phyloP scores from a whole-genome alignment of 2,888 invertebrate species.

The Arge pagana region DNA sequence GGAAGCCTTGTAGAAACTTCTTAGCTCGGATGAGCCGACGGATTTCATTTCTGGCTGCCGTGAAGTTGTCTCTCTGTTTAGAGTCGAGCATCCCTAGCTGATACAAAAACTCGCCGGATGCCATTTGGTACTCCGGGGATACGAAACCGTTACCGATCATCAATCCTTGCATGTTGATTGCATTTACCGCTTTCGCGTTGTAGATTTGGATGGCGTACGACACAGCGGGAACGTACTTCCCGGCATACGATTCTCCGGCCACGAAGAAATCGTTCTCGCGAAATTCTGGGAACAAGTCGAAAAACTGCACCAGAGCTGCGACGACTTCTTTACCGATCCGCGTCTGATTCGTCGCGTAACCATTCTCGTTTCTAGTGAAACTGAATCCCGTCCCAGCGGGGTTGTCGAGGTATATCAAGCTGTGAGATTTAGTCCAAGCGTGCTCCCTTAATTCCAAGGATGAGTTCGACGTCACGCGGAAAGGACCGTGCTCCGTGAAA shows the following conservation, averaged over 20 bases:
- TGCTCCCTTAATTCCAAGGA: conserved; percentile 68
- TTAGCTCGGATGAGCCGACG: conserved; percentile 66
- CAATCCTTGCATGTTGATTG: conserved; percentile 73
- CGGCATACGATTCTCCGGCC: conserved; percentile 89
- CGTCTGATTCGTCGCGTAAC: conserved; percentile 79
- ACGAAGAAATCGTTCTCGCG: conserved; percentile 80
- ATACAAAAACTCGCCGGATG: conserved; percentile 80
- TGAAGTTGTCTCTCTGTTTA: conserved; percentile 66
- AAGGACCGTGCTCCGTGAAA: conserved; percentile 85
- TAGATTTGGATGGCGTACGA: conserved; percentile 74
- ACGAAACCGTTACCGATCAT: conserved; percentile 81
- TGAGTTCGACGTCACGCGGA: conserved; percentile 60
- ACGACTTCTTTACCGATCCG: conserved; percentile 82
- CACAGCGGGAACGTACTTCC: conserved; percentile 79
- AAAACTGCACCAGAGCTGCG: conserved; percentile 79
- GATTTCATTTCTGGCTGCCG: conserved; percentile 65
- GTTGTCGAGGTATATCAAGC: conserved; percentile 88
- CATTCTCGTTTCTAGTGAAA: conserved; percentile 76
- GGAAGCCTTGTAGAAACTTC: conserved; percentile 72
- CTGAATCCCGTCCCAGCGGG: conserved; percentile 93
- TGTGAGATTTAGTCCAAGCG: conserved; percentile 80
- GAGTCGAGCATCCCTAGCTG: conserved; percentile 75
- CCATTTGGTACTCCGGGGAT: conserved; percentile 77
- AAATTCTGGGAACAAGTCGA: conserved; percentile 78
- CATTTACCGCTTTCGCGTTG: conserved; percentile 63